Evolutionary conservation across 2,888 invertebrate genomes (phyloP).

Genomic region (Gisinianus flammeolus): DNA sequence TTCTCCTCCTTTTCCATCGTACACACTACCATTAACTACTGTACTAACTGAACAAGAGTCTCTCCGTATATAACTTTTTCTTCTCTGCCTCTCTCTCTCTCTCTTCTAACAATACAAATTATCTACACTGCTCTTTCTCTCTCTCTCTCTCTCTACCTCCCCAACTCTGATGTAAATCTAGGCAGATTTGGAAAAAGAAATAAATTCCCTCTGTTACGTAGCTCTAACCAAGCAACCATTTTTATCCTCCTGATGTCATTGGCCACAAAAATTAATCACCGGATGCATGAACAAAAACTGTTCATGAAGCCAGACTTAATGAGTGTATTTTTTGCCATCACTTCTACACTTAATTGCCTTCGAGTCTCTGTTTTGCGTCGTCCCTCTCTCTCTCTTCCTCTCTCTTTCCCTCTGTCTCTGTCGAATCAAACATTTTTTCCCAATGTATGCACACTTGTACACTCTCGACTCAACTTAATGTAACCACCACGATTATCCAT

Average conservation of each 20-base stretch:
- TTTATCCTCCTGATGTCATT: conserved; percentile 58
- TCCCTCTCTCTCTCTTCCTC: not conserved
- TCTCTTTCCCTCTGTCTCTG: conserved; percentile 19
- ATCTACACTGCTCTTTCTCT: conserved; percentile 22
- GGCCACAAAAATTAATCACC: conserved; percentile 60
- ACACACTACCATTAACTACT: conserved; percentile 23
- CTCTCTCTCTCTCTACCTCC: not conserved
- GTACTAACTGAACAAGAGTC: conserved; percentile 7
- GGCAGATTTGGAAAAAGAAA: conserved; percentile 44
- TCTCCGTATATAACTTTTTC: not conserved
- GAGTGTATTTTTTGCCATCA: conserved; percentile 59
- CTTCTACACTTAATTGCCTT: conserved; percentile 59
- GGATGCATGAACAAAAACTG: conserved; percentile 59
- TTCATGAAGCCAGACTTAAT: conserved; percentile 58
- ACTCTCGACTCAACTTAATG: conserved; percentile 21
- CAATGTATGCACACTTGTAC: not conserved
- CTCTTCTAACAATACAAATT: conserved; percentile 34
- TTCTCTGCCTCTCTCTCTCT: conserved; percentile 9
- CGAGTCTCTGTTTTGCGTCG: conserved; percentile 5
- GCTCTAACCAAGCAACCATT: conserved; percentile 51
- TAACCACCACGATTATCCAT: conserved; percentile 38
- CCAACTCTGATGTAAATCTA: conserved; percentile 33
- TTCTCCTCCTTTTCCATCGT: not conserved
- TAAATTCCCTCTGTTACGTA: conserved; percentile 31
- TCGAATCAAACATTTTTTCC: conserved; percentile 35